Percentiles rank a stretch among this genome's conserved stretches.
phyloP scores from a whole-genome alignment of 2,113 vertebrate genomes.

The Rissa tridactyla region DNA sequence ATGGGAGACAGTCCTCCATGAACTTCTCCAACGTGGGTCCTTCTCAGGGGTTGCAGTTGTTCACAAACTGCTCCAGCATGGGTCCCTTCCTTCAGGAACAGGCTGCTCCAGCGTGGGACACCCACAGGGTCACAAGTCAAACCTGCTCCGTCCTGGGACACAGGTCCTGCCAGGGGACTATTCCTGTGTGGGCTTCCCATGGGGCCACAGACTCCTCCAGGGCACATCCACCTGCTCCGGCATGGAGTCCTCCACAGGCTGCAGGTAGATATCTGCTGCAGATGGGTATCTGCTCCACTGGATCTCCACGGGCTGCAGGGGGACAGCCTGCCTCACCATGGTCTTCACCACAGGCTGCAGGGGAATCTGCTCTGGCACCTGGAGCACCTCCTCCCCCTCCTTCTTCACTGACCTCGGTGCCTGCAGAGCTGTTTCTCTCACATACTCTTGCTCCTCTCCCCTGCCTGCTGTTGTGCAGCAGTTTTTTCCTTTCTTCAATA shows the following conservation, averaged over 20 bases:
- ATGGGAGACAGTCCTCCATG: accelerated
- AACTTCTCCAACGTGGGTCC: background rate
- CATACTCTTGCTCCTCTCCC: background rate
- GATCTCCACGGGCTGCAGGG: background rate
- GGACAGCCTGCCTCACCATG: background rate
- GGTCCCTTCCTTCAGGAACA: background rate
- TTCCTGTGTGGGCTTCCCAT: background rate
- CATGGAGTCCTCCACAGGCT: accelerated
- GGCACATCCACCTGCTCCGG: background rate
- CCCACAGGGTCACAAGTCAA: background rate
- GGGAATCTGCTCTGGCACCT: background rate
- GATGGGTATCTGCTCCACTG: background rate
- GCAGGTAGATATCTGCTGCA: too few species aligned
- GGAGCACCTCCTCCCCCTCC: background rate
- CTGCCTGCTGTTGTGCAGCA: background rate
- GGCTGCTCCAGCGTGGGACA: too few species aligned
- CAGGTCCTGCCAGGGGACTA: background rate
- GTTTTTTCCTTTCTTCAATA: background rate
- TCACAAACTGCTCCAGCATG: accelerated
- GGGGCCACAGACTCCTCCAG: too few species aligned
- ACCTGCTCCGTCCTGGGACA: background rate
- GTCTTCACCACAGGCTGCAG: background rate
- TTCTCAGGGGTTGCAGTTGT: background rate
- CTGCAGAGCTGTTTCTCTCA: background rate
- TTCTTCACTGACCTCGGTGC: background rate